Evolutionary conservation across 2,888 invertebrate species (phyloP).

Genomic region (Drosophila emarginata): DNA sequence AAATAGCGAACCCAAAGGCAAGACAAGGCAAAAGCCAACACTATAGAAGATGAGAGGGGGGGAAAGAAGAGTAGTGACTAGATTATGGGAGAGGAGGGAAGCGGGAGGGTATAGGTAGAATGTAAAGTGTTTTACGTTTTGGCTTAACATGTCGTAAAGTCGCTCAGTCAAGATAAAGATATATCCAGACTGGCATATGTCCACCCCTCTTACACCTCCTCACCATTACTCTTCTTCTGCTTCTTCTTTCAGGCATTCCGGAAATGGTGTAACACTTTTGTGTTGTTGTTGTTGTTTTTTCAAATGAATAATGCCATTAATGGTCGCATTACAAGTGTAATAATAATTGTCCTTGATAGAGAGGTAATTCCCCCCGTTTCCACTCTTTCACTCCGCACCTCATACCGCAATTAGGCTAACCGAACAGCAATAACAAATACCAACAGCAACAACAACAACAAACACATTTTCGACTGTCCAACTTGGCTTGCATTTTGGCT

Average conservation of each 20-base stretch:
- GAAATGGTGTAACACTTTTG: constrained; percentile 59
- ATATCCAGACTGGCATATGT: constrained; percentile 11
- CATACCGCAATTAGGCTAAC: constrained; percentile 58
- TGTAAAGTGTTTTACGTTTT: constrained; percentile 63
- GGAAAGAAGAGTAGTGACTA: not conserved
- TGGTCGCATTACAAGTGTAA: constrained; percentile 71
- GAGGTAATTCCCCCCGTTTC: constrained; percentile 29
- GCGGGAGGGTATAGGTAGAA: not conserved
- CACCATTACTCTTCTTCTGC: not conserved
- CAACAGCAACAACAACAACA: too few species aligned
- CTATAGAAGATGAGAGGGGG: not conserved
- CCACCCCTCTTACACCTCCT: not conserved
- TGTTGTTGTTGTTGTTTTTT: constrained; percentile 25
- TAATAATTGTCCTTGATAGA: constrained; percentile 76
- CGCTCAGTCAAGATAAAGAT: constrained; percentile 42
- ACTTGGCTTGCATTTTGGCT: constrained; percentile 63
- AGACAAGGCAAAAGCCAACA: not conserved
- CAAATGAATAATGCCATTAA: constrained; percentile 68
- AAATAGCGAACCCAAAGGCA: constrained; percentile 43
- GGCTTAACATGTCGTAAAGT: constrained; percentile 76
- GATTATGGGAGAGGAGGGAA: not conserved
- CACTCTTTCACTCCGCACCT: not conserved
- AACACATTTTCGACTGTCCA: constrained; percentile 20
- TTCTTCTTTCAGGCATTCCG: constrained; percentile 18
- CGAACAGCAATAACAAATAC: not conserved